Percentiles rank a stretch among this genome's conserved stretches.
phyloP scores from a whole-genome alignment of 2,113 vertebrate species.

The Phalacrocorax aristotelis region DNA sequence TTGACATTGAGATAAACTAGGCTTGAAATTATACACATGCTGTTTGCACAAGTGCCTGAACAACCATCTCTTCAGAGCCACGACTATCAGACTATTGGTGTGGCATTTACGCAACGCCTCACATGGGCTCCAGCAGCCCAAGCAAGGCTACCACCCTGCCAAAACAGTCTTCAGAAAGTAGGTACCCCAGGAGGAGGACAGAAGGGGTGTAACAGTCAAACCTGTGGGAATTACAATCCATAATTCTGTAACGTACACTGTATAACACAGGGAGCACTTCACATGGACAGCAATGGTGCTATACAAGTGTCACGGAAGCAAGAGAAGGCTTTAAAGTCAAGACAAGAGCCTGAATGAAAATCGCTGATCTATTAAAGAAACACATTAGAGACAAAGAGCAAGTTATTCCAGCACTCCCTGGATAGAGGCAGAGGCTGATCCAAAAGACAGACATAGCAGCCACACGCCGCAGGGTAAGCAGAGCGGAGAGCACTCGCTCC shows the following conservation, averaged over 20 bases:
- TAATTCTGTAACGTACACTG: background rate
- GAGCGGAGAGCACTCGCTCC: background rate
- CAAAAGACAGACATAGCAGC: background rate
- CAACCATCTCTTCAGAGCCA: background rate
- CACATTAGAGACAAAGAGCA: background rate
- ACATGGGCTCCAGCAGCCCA: background rate
- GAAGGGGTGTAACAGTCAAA: background rate
- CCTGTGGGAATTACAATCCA: background rate
- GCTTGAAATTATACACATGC: background rate
- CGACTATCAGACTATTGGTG: accelerated
- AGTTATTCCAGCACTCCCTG: background rate
- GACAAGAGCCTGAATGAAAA: background rate
- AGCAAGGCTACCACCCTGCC: background rate
- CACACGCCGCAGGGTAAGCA: background rate
- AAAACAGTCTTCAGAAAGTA: background rate
- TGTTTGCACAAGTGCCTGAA: background rate
- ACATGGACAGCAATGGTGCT: background rate
- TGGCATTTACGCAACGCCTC: background rate
- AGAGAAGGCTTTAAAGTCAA: background rate
- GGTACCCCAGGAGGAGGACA: background rate
- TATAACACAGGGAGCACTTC: background rate
- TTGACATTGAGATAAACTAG: background rate
- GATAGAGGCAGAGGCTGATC: background rate
- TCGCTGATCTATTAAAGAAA: background rate
- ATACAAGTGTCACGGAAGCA: background rate